A percentile compares a stretch with the other conserved stretches of the same genome.
These are phyloP conservation scores for Psix sp. DNA, from an alignment of 1,140 invertebrate species.

Conservation along the genomic window DNA sequence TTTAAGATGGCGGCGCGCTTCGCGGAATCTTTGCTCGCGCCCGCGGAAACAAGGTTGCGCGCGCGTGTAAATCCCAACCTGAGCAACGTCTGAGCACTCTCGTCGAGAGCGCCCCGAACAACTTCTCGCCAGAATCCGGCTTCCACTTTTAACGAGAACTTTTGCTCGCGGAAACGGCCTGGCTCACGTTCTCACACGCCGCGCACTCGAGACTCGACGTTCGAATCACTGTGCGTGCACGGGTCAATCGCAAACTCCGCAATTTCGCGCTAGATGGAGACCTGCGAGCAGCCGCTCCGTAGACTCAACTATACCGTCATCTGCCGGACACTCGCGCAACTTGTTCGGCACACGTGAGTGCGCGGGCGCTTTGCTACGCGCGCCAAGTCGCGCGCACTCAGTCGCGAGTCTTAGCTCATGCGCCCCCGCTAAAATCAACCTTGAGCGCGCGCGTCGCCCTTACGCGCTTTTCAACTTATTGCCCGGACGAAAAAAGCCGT, in stretches of 20 bases:
- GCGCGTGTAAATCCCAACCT: conserved; percentile 17
- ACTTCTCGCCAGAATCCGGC: conserved; percentile 29
- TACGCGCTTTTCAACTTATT: too few species aligned
- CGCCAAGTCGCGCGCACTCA: neutral
- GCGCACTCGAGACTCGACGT: conserved; percentile 55
- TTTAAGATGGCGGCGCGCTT: conserved; percentile 72
- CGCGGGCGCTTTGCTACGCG: neutral
- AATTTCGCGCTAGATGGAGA: conserved; percentile 63
- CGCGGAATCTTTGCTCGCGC: conserved; percentile 51
- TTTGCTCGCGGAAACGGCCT: conserved; percentile 38
- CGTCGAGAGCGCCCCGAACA: conserved; percentile 15
- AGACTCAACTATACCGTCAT: conserved; percentile 39
- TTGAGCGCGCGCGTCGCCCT: too few species aligned
- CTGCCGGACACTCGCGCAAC: neutral
- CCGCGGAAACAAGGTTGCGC: conserved; percentile 61
- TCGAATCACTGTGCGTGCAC: conserved; percentile 63
- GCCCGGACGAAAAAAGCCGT: too few species aligned
- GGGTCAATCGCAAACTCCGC: conserved; percentile 53
- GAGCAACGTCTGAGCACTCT: conserved; percentile 20
- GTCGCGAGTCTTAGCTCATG: neutral
- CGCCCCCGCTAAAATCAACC: too few species aligned
- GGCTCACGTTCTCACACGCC: conserved; percentile 43
- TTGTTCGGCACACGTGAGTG: neutral
- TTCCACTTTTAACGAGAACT: conserved; percentile 24
- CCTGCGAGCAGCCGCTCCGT: neutral